Evolutionary conservation across 2,113 vertebrate genomes (phyloP).

Genomic region (Falcunculus frontatus): DNA sequence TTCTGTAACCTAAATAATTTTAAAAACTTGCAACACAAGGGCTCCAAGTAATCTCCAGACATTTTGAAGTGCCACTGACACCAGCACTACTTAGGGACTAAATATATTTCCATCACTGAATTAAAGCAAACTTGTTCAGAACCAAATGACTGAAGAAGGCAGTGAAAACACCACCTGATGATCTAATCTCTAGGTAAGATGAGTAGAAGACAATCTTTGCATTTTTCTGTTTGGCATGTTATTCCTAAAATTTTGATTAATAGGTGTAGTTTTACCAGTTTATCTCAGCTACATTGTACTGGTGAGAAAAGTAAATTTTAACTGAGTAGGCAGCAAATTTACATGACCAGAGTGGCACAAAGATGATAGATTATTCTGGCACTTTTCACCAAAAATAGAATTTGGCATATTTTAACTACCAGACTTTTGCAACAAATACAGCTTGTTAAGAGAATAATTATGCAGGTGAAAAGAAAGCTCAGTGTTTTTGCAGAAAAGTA

Average conservation of each 20-base stretch:
- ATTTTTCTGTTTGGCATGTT: not conserved
- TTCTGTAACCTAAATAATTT: not conserved
- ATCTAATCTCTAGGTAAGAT: not conserved
- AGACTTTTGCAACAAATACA: not conserved
- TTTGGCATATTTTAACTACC: not conserved
- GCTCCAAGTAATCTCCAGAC: not conserved
- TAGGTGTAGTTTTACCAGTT: not conserved
- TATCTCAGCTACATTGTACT: not conserved
- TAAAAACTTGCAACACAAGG: not conserved
- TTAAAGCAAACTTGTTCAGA: not conserved
- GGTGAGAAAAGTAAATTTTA: not conserved
- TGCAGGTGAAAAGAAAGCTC: not conserved
- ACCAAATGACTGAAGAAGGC: not conserved
- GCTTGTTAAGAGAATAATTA: not conserved
- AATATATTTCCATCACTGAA: not conserved
- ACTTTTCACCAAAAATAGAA: not conserved
- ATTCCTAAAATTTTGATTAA: not conserved
- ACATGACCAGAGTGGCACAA: not conserved
- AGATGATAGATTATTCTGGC: not conserved
- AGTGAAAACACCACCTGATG: not conserved
- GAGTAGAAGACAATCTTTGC: not conserved
- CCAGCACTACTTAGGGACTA: not conserved
- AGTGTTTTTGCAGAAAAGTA: not conserved
- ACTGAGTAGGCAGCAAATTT: not conserved
- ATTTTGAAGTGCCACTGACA: not conserved